Percentiles rank a stretch among this genome's conserved stretches.
These are phyloP conservation scores for Spodoptera littoralis DNA, from an alignment of 2,888 invertebrate genomes.

Conservation along the genomic window DNA sequence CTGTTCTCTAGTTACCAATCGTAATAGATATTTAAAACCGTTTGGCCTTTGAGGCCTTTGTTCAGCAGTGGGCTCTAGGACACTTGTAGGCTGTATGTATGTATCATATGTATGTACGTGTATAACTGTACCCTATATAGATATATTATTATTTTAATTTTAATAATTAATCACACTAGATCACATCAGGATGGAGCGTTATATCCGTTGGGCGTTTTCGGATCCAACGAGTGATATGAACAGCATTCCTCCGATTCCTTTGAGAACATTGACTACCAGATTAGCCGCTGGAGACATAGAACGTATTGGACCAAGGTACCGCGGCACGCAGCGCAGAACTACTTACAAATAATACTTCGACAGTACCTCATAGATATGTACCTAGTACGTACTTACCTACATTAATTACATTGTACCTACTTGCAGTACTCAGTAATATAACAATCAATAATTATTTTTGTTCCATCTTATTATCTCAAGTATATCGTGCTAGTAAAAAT, in stretches of 20 bases:
- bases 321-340: slow-evolving; percentile 56
- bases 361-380: background rate
- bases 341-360: slow-evolving; percentile 57
- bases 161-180: slow-evolving; percentile 62
- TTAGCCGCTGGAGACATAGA: slow-evolving; percentile 83
- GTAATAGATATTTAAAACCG: too few species aligned
- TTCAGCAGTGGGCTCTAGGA: too few species aligned
- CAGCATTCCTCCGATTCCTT: slow-evolving; percentile 68
- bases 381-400: too few species aligned
- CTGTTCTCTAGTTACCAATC: background rate
- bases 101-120: too few species aligned
- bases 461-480: too few species aligned
- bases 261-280: slow-evolving; percentile 72
- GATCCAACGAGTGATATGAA: slow-evolving; percentile 66
- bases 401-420: too few species aligned
- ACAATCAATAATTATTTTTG: too few species aligned
- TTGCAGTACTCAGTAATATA: too few species aligned
- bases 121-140: too few species aligned
- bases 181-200: slow-evolving; percentile 84
- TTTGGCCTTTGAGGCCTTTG: too few species aligned
- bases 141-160: background rate
- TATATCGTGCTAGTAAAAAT: too few species aligned
- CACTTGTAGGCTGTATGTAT: too few species aligned
- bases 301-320: slow-evolving; percentile 76
- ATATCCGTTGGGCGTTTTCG: slow-evolving; percentile 84